Evolutionary conservation across 2,888 invertebrate genomes (phyloP), one percentile per base, ranked within the genome.

Genomic region (Amiota communis): DNA sequence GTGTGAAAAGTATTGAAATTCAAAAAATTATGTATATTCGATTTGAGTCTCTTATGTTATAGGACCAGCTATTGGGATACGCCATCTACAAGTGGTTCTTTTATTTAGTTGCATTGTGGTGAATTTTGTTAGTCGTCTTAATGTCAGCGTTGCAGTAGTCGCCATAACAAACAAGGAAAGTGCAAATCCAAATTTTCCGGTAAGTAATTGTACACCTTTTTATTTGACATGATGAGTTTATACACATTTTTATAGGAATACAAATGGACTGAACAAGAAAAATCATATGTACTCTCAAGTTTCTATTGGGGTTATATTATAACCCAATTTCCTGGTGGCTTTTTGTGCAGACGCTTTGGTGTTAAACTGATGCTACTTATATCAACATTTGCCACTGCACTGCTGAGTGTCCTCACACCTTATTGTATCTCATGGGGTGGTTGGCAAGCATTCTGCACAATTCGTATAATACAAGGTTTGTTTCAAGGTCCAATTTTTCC

Each of bases 301-400:
- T 95, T 95, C 88, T 95, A 94, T 87, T 94, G 94, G 94, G 95
- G 95, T 6, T 95, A 95, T 85, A 91, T 94, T 8, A 75, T 94
- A 6, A 91, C 92, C 76, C 90, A 92, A 74, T 88, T 93, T 15
- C 93, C 93, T 0, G 93, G 93, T 0, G 94, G 95, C 0, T 92
- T 93, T 78, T 87, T 97, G 68, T 82, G 85, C 48, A 93, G 93
- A 75, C 91, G 91, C 13, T 93, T 93, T 84, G 95, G 96, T 0
- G 93, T 94, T 0, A 93, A 93, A 74, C 91, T 91, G 57, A 88
- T 95, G 0, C 88, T 93, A 10, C 88, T 91, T 0, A 82, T 91
- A 0, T 91, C 93, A 0, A 90, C 93, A 91, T 93, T 76, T 91
- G 94, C 1, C 47, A 93, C 93, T 36, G 92, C 95, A 0, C 53